Percentiles rank a stretch among this genome's conserved stretches.
phyloP scores from a whole-genome alignment of 2,113 vertebrate species.

The Malurus melanocephalus region DNA sequence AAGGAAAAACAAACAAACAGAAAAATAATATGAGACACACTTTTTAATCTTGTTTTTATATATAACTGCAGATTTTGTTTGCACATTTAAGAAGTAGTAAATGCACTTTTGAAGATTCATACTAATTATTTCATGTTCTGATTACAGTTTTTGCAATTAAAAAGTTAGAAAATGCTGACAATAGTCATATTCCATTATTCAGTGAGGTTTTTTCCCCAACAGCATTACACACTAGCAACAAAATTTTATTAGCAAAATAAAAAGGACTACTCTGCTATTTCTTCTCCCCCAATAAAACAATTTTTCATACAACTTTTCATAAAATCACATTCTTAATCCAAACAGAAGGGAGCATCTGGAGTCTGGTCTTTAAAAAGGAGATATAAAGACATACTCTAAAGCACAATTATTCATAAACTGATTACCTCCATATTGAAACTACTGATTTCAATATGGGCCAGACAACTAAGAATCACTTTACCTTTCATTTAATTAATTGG shows the following conservation, averaged over 20 bases:
- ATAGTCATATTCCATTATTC: neutral
- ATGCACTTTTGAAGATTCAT: neutral
- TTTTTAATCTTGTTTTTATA: neutral
- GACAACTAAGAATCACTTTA: neutral
- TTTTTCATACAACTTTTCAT: neutral
- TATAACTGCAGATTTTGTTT: neutral
- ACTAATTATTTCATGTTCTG: neutral
- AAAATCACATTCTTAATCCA: neutral
- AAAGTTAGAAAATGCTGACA: neutral
- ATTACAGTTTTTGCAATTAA: neutral
- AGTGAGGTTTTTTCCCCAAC: neutral
- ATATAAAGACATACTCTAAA: neutral
- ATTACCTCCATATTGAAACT: neutral
- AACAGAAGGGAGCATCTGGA: neutral
- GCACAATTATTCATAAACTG: neutral
- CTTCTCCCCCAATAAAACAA: neutral
- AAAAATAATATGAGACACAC: neutral
- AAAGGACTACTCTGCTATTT: neutral
- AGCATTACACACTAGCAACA: neutral
- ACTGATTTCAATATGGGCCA: neutral
- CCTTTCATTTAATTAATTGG: neutral
- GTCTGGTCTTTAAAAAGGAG: neutral
- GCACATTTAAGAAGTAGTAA: neutral
- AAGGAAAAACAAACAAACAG: neutral
- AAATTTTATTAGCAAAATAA: neutral